These are phyloP conservation scores for Eupithecia subumbrata DNA, from an alignment of 2,888 invertebrate genomes.

Conservation along the genomic window DNA sequence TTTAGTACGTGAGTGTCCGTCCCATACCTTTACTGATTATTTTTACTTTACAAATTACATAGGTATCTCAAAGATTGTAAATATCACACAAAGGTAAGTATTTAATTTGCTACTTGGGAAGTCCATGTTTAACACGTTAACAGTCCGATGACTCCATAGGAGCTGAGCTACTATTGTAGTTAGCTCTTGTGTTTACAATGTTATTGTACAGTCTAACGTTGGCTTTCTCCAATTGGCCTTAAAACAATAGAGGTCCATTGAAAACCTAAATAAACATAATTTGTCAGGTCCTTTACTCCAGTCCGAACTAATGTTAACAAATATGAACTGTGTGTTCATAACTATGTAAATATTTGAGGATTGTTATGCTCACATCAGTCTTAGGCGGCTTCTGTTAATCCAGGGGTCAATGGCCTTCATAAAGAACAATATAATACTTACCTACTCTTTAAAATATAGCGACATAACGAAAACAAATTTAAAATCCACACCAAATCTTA, in stretches of 20 bases:
- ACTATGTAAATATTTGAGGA: constrained; percentile 14
- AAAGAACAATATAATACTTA: neutral
- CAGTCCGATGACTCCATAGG: neutral
- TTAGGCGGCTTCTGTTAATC: constrained; percentile 1
- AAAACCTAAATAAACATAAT: constrained; percentile 31
- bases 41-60: no score
- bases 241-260: constrained; percentile 21
- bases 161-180: neutral
- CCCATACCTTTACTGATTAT: no score
- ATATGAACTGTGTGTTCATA: constrained; percentile 21
- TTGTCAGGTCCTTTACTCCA: constrained; percentile 19
- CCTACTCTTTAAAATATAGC: no score
- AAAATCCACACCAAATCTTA: no score
- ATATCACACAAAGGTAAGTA: no score
- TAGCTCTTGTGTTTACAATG: neutral
- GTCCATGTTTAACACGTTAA: neutral
- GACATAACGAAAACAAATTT: no score
- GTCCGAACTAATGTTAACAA: constrained; percentile 22
- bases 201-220: constrained; percentile 6
- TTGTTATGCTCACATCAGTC: constrained; percentile 18
- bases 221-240: constrained; percentile 16
- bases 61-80: no score
- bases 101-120: no score
- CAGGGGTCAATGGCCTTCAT: neutral
- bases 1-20: no score